Percentiles rank a stretch among this genome's conserved stretches.
phyloP scores from a whole-genome alignment of 2,797 vertebrate species.

The Chaunax sp. region DNA sequence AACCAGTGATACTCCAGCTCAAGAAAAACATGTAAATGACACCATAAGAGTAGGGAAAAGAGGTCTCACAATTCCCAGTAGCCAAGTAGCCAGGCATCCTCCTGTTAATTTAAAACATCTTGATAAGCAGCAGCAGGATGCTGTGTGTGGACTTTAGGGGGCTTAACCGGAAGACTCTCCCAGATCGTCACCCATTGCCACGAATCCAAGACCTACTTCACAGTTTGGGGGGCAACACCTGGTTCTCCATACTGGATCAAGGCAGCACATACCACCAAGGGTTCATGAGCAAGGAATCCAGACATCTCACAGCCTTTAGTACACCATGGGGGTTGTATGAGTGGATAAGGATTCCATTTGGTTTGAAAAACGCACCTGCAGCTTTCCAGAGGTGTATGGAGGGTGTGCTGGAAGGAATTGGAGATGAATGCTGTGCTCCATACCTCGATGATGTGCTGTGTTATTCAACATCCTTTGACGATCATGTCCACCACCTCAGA shows the following conservation, averaged over 20 bases:
- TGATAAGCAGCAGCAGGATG: neutral
- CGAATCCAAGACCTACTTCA: slow-evolving; percentile 8
- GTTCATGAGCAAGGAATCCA: slow-evolving; percentile 11
- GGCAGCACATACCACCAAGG: slow-evolving; percentile 14
- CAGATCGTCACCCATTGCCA: slow-evolving; percentile 1
- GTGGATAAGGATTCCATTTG: slow-evolving; percentile 23
- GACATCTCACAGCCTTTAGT: slow-evolving; percentile 13
- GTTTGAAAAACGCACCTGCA: slow-evolving; percentile 5
- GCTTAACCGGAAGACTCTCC: neutral
- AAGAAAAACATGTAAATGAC: no score
- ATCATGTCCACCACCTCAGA: neutral
- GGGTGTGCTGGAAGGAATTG: slow-evolving; percentile 5
- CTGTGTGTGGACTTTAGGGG: slow-evolving; percentile 12
- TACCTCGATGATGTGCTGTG: slow-evolving; percentile 27
- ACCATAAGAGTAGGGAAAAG: no score
- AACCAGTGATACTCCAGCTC: no score
- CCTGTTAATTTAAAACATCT: neutral
- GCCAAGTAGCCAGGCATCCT: slow-evolving; percentile 6
- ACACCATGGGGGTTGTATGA: slow-evolving; percentile 20
- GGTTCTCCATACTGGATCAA: slow-evolving; percentile 19
- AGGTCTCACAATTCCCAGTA: no score
- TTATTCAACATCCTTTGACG: neutral
- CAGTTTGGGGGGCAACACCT: neutral
- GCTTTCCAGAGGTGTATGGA: slow-evolving; percentile 27
- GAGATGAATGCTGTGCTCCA: slow-evolving; percentile 30